Evolutionary conservation across 2,888 invertebrate genomes (phyloP).

Genomic region (Netelia virgata): DNA sequence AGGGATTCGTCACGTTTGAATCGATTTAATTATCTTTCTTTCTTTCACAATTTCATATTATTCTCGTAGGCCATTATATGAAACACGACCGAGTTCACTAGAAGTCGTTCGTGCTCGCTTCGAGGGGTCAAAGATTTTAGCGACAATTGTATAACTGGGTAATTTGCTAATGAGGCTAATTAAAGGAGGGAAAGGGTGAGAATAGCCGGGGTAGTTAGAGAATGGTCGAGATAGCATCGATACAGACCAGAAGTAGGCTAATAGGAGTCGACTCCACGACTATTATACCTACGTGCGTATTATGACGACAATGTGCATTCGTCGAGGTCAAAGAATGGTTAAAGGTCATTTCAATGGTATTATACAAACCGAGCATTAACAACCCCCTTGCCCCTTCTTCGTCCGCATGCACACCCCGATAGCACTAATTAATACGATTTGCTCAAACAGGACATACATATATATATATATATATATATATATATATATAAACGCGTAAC

Average conservation of each 20-base stretch:
- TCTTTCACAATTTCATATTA: too few relatives aligned
- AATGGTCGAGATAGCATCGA: constrained; percentile 48
- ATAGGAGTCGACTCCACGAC: constrained; percentile 22
- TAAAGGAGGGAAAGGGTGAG: constrained; percentile 16
- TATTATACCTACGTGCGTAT: constrained; percentile 17
- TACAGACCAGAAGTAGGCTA: constrained; percentile 46
- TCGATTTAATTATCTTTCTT: too few relatives aligned
- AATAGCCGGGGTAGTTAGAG: neutral
- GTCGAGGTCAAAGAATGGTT: constrained; percentile 33
- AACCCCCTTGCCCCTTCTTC: constrained; percentile 10
- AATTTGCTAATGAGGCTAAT: constrained; percentile 54
- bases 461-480: constrained; percentile 6
- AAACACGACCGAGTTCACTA: neutral
- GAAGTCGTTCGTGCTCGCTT: constrained; percentile 1
- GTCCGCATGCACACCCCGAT: constrained; percentile 46
- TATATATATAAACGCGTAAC: neutral
- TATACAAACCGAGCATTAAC: constrained; percentile 28
- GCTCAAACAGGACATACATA: neutral
- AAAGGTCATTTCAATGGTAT: constrained; percentile 33
- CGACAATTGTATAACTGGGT: constrained; percentile 30
- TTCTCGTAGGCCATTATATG: constrained; percentile 1
- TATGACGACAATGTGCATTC: constrained; percentile 40
- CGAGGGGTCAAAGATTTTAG: constrained; percentile 47
- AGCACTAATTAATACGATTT: constrained; percentile 65
- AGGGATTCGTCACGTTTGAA: too few relatives aligned